Percentiles rank a stretch among this genome's conserved stretches.
Evolutionary conservation across 2,888 invertebrate species (phyloP).

Genomic region (Hypomecis punctinalis): DNA sequence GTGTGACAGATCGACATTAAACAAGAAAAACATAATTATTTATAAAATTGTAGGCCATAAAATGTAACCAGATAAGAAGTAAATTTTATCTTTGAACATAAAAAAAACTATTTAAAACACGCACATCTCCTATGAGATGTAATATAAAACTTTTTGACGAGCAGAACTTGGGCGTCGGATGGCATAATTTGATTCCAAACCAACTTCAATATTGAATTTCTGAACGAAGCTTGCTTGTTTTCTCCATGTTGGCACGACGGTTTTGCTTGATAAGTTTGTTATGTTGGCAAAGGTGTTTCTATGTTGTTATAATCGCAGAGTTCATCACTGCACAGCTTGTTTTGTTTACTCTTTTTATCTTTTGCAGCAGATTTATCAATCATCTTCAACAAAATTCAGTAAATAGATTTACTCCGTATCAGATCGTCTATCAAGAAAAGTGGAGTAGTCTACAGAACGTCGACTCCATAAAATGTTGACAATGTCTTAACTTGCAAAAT

Average conservation of each 20-base stretch:
- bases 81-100: conserved; percentile 12
- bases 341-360: conserved; percentile 11
- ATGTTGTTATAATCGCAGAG: conserved; percentile 24
- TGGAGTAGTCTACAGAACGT: no score
- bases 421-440: no score
- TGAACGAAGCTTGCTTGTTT: conserved; percentile 46
- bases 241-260: conserved; percentile 37
- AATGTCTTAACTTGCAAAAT: no score
- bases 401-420: no score
- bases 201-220: conserved; percentile 61
- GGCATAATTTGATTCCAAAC: conserved; percentile 59
- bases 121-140: conserved; percentile 33
- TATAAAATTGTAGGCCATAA: conserved; percentile 3
- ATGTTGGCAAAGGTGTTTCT: conserved; percentile 32
- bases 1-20: not conserved
- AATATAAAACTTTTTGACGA: conserved; percentile 47
- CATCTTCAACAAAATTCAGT: no score
- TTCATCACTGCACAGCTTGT: conserved; percentile 12
- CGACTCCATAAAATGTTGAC: no score
- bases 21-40: no score
- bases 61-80: conserved; percentile 18
- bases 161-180: conserved; percentile 54
- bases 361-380: no score
- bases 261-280: conserved; percentile 43
- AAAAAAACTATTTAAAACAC: conserved; percentile 37